phyloP scores from a whole-genome alignment of 2,797 vertebrate species.

The Coregonus ussuriensis region DNA sequence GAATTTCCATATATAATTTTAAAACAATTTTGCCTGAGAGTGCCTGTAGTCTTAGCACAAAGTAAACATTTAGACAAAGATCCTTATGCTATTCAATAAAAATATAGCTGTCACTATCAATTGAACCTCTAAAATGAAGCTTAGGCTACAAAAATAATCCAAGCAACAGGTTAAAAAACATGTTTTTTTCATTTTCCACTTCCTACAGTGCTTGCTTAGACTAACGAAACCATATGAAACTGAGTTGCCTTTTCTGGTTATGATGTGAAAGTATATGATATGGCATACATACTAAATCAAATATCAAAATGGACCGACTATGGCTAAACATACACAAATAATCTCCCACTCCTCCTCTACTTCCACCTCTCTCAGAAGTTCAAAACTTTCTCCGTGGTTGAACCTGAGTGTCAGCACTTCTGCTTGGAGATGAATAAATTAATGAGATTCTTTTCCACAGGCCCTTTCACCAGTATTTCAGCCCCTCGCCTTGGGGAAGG shows the following conservation, averaged over 20 bases:
- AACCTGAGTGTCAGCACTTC: conserved; percentile 65
- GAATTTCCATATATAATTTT: neutral
- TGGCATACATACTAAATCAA: neutral
- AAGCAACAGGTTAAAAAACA: too few species aligned
- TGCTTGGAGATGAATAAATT: conserved; percentile 70
- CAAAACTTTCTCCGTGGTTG: neutral
- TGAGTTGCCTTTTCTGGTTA: conserved; percentile 41
- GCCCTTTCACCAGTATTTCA: conserved; percentile 25
- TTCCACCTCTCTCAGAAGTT: conserved; percentile 22
- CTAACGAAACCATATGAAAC: too few species aligned
- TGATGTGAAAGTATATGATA: conserved; percentile 30
- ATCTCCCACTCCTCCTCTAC: neutral
- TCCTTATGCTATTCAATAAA: neutral
- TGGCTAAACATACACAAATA: neutral
- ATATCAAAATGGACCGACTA: neutral
- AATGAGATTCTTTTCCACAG: conserved; percentile 67
- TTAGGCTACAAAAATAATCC: too few species aligned
- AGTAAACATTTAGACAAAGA: neutral
- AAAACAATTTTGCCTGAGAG: neutral
- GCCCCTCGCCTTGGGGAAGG: conserved; percentile 29
- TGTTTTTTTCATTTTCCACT: too few species aligned
- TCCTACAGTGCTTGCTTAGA: too few species aligned
- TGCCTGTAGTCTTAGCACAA: neutral
- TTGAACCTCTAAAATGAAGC: neutral
- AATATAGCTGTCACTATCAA: neutral